Percentiles rank a stretch among this genome's conserved stretches.
These are phyloP conservation scores for Ctenoplectra terminalis DNA, from an alignment of 1,140 invertebrate species.

Conservation along the genomic window DNA sequence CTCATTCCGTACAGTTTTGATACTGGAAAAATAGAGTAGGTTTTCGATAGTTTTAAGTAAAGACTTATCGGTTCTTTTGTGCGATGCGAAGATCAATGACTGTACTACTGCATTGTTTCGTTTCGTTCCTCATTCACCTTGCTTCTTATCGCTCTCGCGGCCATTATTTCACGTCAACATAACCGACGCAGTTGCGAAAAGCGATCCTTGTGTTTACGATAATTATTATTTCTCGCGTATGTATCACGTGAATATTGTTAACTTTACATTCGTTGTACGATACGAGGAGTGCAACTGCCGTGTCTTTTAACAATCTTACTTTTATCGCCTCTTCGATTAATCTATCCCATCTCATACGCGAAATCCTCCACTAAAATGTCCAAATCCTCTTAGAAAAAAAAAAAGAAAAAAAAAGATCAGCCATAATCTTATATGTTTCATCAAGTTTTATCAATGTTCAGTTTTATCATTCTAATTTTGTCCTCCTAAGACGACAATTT, in stretches of 20 bases:
- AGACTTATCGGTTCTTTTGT: conserved; percentile 14
- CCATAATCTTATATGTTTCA: neutral
- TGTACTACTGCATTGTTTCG: conserved; percentile 8
- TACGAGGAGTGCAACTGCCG: conserved; percentile 17
- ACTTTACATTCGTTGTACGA: conserved; percentile 48
- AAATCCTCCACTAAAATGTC: neutral
- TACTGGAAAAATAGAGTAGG: conserved; percentile 33
- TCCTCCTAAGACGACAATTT: too few species aligned
- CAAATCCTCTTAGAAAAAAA: neutral
- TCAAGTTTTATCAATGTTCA: too few species aligned
- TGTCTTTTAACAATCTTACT: neutral
- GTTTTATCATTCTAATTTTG: neutral
- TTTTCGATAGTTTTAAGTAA: neutral
- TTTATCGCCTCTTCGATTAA: neutral
- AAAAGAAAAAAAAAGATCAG: neutral
- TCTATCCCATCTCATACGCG: too few species aligned
- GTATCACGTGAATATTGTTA: conserved; percentile 26
- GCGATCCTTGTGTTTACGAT: neutral
- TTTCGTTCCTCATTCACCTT: too few species aligned
- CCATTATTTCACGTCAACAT: neutral
- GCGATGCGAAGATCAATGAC: conserved; percentile 43
- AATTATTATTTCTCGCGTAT: conserved; percentile 5
- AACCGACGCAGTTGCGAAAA: neutral
- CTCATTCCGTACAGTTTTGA: conserved; percentile 51
- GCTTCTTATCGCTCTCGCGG: too few species aligned